A percentile compares a stretch with the other conserved stretches of the same genome.
These are phyloP conservation scores for Perdita meconis DNA, from an alignment of 2,888 invertebrate species.

Conservation along the genomic window DNA sequence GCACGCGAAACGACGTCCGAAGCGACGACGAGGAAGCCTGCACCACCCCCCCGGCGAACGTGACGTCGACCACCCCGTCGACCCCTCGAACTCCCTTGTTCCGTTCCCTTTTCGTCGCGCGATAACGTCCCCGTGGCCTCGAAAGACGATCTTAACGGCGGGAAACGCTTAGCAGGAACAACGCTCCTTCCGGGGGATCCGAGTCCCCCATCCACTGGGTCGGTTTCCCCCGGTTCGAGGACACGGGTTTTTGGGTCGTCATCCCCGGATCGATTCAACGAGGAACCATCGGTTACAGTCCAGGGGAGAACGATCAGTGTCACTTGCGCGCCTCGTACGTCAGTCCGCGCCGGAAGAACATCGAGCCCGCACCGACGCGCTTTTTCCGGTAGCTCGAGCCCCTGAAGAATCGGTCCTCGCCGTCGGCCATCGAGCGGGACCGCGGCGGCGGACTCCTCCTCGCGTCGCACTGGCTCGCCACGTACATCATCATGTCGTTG, in stretches of 20 bases:
- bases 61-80: slow-evolving; percentile 4
- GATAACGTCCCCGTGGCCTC: neutral
- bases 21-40: slow-evolving; percentile 22
- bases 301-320: slow-evolving; percentile 44
- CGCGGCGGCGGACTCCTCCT: slow-evolving; percentile 64
- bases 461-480: slow-evolving; percentile 69
- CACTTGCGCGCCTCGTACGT: slow-evolving; percentile 64
- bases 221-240: neutral
- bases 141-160: neutral
- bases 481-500: slow-evolving; percentile 80
- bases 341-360: slow-evolving; percentile 69
- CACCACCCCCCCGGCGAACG: slow-evolving; percentile 16
- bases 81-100: no score
- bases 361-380: slow-evolving; percentile 59
- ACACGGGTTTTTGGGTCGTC: neutral
- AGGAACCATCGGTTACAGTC: slow-evolving; percentile 19
- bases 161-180: neutral
- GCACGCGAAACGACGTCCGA: slow-evolving; percentile 44
- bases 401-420: slow-evolving; percentile 63
- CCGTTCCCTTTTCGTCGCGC: no score
- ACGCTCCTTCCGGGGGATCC: slow-evolving; percentile 1
- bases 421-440: slow-evolving; percentile 64
- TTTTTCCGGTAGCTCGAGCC: slow-evolving; percentile 64
- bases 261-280: slow-evolving; percentile 22
- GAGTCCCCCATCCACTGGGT: neutral